These are phyloP conservation scores for Myotis lucifugus DNA, from an alignment of 2,113 vertebrate genomes.

Conservation along the genomic window DNA sequence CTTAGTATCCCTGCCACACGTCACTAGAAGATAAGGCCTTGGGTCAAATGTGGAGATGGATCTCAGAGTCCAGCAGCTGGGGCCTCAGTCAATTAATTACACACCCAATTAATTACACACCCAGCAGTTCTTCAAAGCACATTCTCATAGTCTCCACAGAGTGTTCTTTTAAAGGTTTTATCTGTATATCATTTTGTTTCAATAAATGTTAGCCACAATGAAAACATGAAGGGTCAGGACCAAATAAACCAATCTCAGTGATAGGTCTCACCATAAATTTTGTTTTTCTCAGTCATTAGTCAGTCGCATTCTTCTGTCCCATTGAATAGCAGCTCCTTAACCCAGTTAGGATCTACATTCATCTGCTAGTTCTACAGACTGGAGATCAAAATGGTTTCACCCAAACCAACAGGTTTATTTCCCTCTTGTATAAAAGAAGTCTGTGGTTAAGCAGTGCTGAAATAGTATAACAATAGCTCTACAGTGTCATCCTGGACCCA, in stretches of 20 bases:
- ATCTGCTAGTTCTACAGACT: not conserved
- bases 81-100: not conserved
- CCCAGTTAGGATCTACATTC: not conserved
- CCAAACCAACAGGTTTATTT: not conserved
- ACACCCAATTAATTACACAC: not conserved
- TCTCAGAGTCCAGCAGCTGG: not conserved
- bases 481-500: not conserved
- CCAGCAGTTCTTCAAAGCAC: not conserved
- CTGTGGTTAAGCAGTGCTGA: not conserved
- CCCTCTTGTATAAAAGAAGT: not conserved
- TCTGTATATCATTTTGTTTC: slow-evolving; percentile 8
- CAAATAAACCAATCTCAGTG: slow-evolving; percentile 25
- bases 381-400: slow-evolving; percentile 4
- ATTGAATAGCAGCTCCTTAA: slow-evolving; percentile 17
- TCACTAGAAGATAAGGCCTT: not conserved
- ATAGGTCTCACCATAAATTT: slow-evolving; percentile 12
- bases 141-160: not conserved
- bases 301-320: not conserved
- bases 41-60: not conserved
- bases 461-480: not conserved
- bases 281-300: slow-evolving; percentile 30
- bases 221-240: slow-evolving; percentile 27
- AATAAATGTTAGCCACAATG: slow-evolving; percentile 7
- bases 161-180: not conserved
- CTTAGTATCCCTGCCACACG: not conserved